Percentiles rank a stretch among this genome's conserved stretches.
phyloP scores from a whole-genome alignment of 2,113 vertebrate genomes.

The Myocastor coypus region DNA sequence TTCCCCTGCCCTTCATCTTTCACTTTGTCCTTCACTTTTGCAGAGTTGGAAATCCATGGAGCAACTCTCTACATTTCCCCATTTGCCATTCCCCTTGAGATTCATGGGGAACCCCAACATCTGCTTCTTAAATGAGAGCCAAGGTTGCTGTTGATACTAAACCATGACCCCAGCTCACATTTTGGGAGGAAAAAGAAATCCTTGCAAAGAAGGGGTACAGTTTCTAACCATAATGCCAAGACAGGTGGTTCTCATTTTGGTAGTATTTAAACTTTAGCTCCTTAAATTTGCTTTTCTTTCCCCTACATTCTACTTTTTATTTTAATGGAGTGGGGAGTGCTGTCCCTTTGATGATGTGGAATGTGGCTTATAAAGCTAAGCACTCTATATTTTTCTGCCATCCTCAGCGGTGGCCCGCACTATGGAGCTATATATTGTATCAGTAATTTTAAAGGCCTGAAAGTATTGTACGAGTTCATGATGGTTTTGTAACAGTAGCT shows the following conservation, averaged over 20 bases:
- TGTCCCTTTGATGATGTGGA: slow-evolving; percentile 69
- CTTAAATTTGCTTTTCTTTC: slow-evolving; percentile 52
- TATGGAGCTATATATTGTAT: slow-evolving; percentile 37
- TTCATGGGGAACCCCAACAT: slow-evolving; percentile 82
- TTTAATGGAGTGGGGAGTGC: slow-evolving; percentile 68
- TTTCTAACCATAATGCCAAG: background rate
- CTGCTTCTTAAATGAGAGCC: slow-evolving; percentile 73
- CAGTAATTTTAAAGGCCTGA: slow-evolving; percentile 51
- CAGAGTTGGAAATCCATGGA: slow-evolving; percentile 76
- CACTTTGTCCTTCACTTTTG: slow-evolving; percentile 82
- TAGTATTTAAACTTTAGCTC: slow-evolving; percentile 69
- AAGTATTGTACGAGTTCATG: background rate
- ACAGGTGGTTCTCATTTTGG: slow-evolving; percentile 79
- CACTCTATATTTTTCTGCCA: slow-evolving; percentile 15
- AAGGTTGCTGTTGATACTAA: slow-evolving; percentile 68
- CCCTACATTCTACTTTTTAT: slow-evolving; percentile 13
- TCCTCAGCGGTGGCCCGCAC: background rate
- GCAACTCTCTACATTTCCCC: slow-evolving; percentile 74
- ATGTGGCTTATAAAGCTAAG: slow-evolving; percentile 49
- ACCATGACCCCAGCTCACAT: slow-evolving; percentile 75
- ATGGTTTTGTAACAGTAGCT: slow-evolving; percentile 10
- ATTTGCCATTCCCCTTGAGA: slow-evolving; percentile 78
- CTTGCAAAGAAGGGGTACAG: slow-evolving; percentile 54
- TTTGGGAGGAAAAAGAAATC: slow-evolving; percentile 80
- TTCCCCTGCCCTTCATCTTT: slow-evolving; percentile 80